Conservation (phyloP, 2,888 invertebrate species). For the Sussaba pulchella region DNA sequence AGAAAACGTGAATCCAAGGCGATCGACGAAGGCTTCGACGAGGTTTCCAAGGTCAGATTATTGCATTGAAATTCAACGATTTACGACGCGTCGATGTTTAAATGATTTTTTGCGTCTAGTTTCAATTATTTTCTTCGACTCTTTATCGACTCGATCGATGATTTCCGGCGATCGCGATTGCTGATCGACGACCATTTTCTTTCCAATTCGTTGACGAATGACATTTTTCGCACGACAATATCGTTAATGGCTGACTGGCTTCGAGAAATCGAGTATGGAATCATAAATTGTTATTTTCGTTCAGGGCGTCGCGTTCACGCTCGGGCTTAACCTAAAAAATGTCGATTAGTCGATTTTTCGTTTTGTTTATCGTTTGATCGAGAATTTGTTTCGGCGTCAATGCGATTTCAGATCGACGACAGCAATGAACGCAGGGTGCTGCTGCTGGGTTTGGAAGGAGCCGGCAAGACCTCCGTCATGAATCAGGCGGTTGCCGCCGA, state of each 20-base stretch:
- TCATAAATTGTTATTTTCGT: too few species aligned
- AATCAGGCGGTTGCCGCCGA: slow-evolving; percentile 79
- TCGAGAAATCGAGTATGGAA: too few species aligned
- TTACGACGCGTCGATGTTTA: background rate
- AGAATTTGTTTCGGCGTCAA: slow-evolving; percentile 5
- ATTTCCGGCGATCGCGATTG: background rate
- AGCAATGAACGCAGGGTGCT: slow-evolving; percentile 81
- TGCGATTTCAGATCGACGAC: slow-evolving; percentile 80
- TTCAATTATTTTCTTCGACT: slow-evolving; percentile 10
- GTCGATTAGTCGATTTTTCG: background rate
- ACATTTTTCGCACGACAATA: too few species aligned
- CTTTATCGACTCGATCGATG: background rate
- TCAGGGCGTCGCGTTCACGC: background rate
- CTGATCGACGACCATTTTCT: background rate
- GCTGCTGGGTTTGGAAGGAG: slow-evolving; percentile 81
- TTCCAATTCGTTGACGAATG: too few species aligned
- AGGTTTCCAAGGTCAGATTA: slow-evolving; percentile 81
- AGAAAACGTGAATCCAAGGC: slow-evolving; percentile 81
- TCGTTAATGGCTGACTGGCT: too few species aligned
- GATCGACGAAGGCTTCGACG: slow-evolving; percentile 84
- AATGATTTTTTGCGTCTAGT: background rate
- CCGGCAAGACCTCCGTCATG: slow-evolving; percentile 83
- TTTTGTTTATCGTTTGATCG: slow-evolving; percentile 3
- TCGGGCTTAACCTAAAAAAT: background rate
- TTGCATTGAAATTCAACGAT: slow-evolving; percentile 2